phyloP scores from a whole-genome alignment of 2,113 vertebrate genomes.

The Notothenia rossii region DNA sequence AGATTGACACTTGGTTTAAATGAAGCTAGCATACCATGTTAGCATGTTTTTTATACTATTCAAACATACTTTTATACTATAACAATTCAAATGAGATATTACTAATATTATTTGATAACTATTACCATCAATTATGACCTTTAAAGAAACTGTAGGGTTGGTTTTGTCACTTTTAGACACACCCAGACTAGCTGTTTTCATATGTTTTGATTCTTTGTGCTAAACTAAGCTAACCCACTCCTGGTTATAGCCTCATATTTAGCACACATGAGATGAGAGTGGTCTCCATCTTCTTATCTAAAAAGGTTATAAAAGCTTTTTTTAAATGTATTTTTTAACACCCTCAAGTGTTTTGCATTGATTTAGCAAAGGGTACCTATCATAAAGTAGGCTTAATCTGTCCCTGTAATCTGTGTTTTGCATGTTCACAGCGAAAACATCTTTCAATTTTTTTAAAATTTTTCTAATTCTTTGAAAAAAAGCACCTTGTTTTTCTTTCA shows the following conservation, averaged over 20 bases:
- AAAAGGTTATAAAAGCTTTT: background rate
- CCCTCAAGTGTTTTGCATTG: background rate
- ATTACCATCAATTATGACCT: background rate
- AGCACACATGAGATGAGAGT: background rate
- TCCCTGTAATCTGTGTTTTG: background rate
- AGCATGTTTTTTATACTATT: background rate
- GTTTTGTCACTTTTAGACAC: background rate
- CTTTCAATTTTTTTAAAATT: background rate
- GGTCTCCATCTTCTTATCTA: background rate
- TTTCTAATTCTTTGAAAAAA: background rate
- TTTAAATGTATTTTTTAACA: background rate
- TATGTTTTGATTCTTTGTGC: background rate
- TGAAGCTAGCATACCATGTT: too few species aligned
- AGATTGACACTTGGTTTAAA: background rate
- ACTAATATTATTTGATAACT: background rate
- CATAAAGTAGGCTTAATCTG: too few species aligned
- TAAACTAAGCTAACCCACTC: background rate
- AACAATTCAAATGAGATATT: background rate
- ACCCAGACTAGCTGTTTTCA: background rate
- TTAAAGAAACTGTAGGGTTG: background rate
- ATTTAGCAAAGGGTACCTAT: background rate
- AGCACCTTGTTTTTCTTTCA: background rate
- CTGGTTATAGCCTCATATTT: background rate
- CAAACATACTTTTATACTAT: too few species aligned
- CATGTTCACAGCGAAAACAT: background rate